Conservation (phyloP, 2,888 invertebrate genomes). For the Lobophora halterata region DNA sequence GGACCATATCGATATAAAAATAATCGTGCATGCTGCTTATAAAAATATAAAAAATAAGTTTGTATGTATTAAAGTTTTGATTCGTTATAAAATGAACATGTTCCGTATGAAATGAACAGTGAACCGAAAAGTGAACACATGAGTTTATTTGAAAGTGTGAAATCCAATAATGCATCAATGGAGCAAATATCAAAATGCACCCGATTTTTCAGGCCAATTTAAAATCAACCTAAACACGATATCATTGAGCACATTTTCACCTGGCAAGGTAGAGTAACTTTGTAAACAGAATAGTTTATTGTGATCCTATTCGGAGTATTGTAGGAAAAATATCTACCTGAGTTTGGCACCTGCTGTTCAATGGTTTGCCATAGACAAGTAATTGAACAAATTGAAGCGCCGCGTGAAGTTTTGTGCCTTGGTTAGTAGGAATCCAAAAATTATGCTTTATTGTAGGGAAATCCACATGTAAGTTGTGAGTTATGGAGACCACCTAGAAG, state of each 20-base stretch:
- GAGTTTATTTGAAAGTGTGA: conserved; percentile 47
- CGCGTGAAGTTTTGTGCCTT: conserved; percentile 57
- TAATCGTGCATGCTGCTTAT: conserved; percentile 26
- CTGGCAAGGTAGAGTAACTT: conserved; percentile 20
- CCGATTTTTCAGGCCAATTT: conserved; percentile 4
- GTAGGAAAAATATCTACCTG: conserved; percentile 65
- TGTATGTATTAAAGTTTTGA: conserved; percentile 22
- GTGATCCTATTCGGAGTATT: conserved; percentile 39
- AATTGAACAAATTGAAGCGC: conserved; percentile 60
- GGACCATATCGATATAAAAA: conserved; percentile 42
- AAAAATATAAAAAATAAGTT: conserved; percentile 28
- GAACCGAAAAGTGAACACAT: no score
- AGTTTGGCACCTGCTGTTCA: conserved; percentile 62
- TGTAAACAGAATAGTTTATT: conserved; percentile 29
- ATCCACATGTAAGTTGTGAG: conserved; percentile 23
- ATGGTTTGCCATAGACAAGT: conserved; percentile 31
- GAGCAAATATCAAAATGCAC: conserved; percentile 31
- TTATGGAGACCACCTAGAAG: conserved; percentile 25
- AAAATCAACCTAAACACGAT: conserved; percentile 5
- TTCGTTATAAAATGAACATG: neutral
- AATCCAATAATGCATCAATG: conserved; percentile 47
- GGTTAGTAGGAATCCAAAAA: conserved; percentile 28
- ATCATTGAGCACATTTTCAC: neutral
- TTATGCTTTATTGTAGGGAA: conserved; percentile 36
- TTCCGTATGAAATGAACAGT: no score